Conservation (phyloP, 2,888 invertebrate species). For the Linnaemya tessellans region DNA sequence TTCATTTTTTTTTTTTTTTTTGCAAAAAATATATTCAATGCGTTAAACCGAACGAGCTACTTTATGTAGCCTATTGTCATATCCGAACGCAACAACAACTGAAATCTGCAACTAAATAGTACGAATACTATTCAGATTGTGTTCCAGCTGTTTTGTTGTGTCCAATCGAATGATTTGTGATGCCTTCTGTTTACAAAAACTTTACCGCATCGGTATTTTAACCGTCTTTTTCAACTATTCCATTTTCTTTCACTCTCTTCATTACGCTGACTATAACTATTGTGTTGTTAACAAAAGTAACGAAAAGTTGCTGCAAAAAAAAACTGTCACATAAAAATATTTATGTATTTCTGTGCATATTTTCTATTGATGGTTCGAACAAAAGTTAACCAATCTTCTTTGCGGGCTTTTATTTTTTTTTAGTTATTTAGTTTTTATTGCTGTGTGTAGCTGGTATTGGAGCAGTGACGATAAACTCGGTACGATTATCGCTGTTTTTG, state of each 20-base stretch:
- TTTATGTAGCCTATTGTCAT: conserved; percentile 51
- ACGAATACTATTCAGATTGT: conserved; percentile 42
- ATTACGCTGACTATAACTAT: conserved; percentile 36
- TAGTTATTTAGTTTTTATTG: neutral
- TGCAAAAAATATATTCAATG: conserved; percentile 17
- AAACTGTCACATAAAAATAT: conserved; percentile 60
- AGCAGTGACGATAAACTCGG: no score
- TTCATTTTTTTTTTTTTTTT: neutral
- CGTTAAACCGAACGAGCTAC: conserved; percentile 46
- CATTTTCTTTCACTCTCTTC: conserved; percentile 42
- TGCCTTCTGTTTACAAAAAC: conserved; percentile 71
- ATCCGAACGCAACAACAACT: conserved; percentile 13
- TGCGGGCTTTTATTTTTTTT: conserved; percentile 16
- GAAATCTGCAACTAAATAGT: conserved; percentile 15
- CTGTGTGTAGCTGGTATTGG: neutral
- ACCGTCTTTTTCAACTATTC: conserved; percentile 42
- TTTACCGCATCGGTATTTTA: conserved; percentile 69
- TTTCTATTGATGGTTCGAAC: conserved; percentile 54
- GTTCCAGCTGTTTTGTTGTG: conserved; percentile 68
- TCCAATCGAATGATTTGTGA: conserved; percentile 75
- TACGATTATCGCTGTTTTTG: no score
- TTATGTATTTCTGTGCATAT: conserved; percentile 34
- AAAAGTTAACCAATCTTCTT: conserved; percentile 32
- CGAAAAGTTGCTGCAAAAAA: conserved; percentile 25
- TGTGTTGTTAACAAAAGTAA: conserved; percentile 49